These are phyloP conservation scores for Schlechtendalia chinensis DNA, from an alignment of 1,140 invertebrate genomes.

Conservation along the genomic window DNA sequence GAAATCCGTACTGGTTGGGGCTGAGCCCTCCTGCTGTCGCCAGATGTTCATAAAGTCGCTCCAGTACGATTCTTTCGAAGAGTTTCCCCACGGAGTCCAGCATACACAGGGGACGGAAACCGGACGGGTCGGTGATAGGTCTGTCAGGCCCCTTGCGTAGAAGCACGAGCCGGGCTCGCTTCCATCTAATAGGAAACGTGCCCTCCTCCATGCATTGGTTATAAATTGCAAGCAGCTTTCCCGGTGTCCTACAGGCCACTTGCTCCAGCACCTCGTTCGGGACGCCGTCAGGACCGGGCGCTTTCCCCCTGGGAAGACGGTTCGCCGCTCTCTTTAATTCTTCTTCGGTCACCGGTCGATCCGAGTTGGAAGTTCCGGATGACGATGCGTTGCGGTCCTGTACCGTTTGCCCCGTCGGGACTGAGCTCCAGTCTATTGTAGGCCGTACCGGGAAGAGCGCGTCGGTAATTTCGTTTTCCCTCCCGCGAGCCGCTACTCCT, in stretches of 20 bases:
- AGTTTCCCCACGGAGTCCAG: slow-evolving; percentile 1
- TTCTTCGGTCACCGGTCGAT: too few species aligned
- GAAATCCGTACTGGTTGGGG: too few species aligned
- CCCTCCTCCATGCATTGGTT: too few species aligned
- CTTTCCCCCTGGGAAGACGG: too few species aligned
- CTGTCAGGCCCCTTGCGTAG: neutral
- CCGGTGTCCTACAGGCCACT: neutral
- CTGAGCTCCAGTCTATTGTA: neutral
- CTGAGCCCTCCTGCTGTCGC: too few species aligned
- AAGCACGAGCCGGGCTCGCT: neutral
- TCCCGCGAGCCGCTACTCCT: too few species aligned
- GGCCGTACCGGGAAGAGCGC: neutral
- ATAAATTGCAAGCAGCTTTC: too few species aligned
- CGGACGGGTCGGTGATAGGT: neutral
- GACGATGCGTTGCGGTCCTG: neutral
- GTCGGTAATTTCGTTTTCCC: neutral
- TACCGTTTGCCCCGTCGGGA: too few species aligned
- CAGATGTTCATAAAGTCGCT: neutral
- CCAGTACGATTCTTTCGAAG: neutral
- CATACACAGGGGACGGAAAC: neutral
- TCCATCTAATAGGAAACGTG: too few species aligned
- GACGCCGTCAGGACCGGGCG: too few species aligned
- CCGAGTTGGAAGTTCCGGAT: neutral
- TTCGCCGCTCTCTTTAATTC: too few species aligned
- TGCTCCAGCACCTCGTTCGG: too few species aligned